Conservation (phyloP, 2,797 vertebrate species). For the Agapornis canus region DNA sequence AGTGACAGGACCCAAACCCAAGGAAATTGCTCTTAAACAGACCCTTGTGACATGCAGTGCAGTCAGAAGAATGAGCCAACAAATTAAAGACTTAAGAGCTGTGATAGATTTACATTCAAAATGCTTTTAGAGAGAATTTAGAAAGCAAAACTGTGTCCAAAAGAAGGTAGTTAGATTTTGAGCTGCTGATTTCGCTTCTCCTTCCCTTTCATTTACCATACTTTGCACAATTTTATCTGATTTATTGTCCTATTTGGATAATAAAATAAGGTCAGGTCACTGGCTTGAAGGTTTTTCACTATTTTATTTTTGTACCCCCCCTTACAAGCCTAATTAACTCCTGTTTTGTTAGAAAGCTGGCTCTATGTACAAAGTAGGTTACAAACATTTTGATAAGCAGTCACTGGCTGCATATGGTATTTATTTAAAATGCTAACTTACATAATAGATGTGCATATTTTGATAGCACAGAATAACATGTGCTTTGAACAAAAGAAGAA, state of each 20-base stretch:
- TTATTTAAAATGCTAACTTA: not conserved
- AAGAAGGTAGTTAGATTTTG: not conserved
- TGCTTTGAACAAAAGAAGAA: not conserved
- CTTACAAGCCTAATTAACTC: not conserved
- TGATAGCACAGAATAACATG: not conserved
- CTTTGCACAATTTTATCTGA: not conserved
- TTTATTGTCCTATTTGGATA: not conserved
- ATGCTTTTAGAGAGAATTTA: not conserved
- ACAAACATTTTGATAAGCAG: not conserved
- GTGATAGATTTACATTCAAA: not conserved
- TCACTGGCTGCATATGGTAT: not conserved
- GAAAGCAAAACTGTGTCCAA: rapidly evolving
- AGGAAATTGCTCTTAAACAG: not conserved
- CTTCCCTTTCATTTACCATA: not conserved
- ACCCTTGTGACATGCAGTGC: not conserved
- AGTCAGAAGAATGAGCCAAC: not conserved
- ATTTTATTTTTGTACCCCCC: not conserved
- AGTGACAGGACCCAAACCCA: not conserved
- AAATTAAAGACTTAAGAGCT: not conserved
- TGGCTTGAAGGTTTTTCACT: not conserved
- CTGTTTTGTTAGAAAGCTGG: not conserved
- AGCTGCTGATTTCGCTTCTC: not conserved
- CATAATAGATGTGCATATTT: not conserved
- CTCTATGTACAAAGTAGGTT: not conserved
- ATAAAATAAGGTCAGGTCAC: not conserved